Percentiles rank a stretch among this genome's conserved stretches.
These are phyloP conservation scores for Biston stratarius DNA, from an alignment of 2,888 invertebrate genomes.

Conservation along the genomic window DNA sequence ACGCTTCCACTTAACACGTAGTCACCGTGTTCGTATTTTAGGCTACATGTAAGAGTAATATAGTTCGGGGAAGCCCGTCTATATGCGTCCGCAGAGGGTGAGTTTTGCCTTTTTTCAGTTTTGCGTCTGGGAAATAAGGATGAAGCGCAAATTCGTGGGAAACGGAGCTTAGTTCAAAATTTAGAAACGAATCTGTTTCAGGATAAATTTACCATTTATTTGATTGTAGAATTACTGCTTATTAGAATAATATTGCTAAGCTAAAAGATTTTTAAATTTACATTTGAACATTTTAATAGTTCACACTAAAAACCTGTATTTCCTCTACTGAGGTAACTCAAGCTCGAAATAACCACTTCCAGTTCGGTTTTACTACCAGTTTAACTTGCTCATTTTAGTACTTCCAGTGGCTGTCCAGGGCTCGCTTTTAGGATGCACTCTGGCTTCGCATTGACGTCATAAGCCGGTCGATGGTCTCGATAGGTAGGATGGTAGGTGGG, in stretches of 20 bases:
- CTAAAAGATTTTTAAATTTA: neutral
- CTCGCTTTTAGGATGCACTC: constrained; percentile 45
- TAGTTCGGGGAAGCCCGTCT: constrained; percentile 82
- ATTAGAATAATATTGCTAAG: neutral
- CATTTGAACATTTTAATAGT: neutral
- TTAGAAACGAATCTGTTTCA: constrained; percentile 8
- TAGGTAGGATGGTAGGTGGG: too few species aligned
- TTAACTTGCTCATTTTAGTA: constrained; percentile 43
- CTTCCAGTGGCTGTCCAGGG: constrained; percentile 37
- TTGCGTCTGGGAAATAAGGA: constrained; percentile 48
- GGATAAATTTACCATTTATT: neutral
- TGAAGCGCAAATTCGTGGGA: constrained; percentile 39
- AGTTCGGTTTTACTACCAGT: constrained; percentile 47
- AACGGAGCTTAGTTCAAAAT: constrained; percentile 3
- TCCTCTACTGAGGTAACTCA: constrained; percentile 33
- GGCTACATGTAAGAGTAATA: constrained; percentile 60
- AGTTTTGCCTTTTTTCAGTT: constrained; percentile 53
- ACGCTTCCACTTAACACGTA: constrained; percentile 76
- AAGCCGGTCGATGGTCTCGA: constrained; percentile 16
- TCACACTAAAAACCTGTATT: constrained; percentile 22
- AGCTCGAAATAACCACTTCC: constrained; percentile 42
- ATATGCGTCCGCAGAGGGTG: constrained; percentile 55
- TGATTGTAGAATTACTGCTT: neutral
- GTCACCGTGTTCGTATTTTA: constrained; percentile 73
- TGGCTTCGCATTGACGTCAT: constrained; percentile 49